These are phyloP conservation scores for Eurystomus gularis DNA, from an alignment of 2,113 vertebrate genomes.

Conservation along the genomic window DNA sequence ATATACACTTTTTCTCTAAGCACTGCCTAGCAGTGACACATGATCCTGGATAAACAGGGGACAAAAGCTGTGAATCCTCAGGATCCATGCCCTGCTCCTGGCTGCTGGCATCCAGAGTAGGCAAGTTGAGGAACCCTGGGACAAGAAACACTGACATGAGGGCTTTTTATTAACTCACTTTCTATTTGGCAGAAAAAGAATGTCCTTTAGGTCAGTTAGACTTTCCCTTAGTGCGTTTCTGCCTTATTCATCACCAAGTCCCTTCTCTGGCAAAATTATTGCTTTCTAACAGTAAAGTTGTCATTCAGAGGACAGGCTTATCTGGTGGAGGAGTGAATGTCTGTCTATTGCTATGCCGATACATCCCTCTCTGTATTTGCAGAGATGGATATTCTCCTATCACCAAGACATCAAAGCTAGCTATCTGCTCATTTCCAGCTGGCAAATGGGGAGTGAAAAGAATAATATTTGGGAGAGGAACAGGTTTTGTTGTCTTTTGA, in stretches of 20 bases:
- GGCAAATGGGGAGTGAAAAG: not conserved
- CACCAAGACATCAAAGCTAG: not conserved
- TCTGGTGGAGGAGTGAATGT: not conserved
- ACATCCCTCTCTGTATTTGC: not conserved
- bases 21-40: not conserved
- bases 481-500: not conserved
- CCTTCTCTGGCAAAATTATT: not conserved
- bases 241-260: not conserved
- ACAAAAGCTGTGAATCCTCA: not conserved
- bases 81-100: not conserved
- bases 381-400: not conserved
- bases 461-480: not conserved
- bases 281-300: not conserved
- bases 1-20: not conserved
- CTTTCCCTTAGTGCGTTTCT: not conserved
- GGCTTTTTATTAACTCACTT: fast-evolving
- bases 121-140: not conserved
- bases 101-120: not conserved
- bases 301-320: not conserved
- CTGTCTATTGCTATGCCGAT: not conserved
- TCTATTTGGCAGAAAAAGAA: not conserved
- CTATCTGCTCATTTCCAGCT: not conserved
- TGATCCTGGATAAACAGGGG: not conserved
- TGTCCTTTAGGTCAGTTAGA: not conserved
- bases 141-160: fast-evolving